Evolutionary conservation across 1,140 invertebrate species (phyloP), one percentile per base, ranked within the genome.

Genomic region (Sminthurides bifidus): DNA sequence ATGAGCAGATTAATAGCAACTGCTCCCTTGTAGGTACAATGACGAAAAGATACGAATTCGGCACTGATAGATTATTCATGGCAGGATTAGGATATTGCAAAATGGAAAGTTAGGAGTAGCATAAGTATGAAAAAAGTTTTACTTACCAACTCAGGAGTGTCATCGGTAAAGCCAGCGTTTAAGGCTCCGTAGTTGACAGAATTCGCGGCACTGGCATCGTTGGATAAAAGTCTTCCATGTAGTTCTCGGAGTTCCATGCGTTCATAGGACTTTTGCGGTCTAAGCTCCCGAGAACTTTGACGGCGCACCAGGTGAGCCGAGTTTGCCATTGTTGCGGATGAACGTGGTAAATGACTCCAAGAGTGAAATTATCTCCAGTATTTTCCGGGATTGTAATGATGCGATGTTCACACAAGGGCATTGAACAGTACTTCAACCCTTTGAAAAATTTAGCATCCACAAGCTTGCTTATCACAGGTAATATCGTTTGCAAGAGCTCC

Each of bases 191-290:
- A 91, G 40, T 66, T 69, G 30, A 60, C 58, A 1, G 64, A 64
- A 23, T 66, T 68, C 65, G 75, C 71, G 65, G 76, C 73, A 24
- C 53, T 70, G 54, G 70, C 75, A 1, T 81, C 80, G 67, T 80
- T 85, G 61, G 87, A 85, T 61, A 85, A 78, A 64, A 92, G 72
- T 43, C 86, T 77, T 1, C 84, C 84, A 46, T 84, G 76, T 69
- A 92, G 74, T 67, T 92, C 88, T 65, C 85, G 82, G 74, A 92
- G 79, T 66, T 92, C 89, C 62, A 90, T 75, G 46, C 85, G 78
- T 68, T 90, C 87, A 58, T 88, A 71, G 24, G 85, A 88, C 40
- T 83, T 79, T 68, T 88, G 86, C 2, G 81, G 80, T 24, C 83
- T 82, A 3, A 87, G 72, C 68, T 90, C 86, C 41, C 85, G 76